Percentiles rank a stretch among this genome's conserved stretches.
These are phyloP conservation scores for Brachyopa scutellaris DNA, from an alignment of 2,888 invertebrate species.

Conservation along the genomic window DNA sequence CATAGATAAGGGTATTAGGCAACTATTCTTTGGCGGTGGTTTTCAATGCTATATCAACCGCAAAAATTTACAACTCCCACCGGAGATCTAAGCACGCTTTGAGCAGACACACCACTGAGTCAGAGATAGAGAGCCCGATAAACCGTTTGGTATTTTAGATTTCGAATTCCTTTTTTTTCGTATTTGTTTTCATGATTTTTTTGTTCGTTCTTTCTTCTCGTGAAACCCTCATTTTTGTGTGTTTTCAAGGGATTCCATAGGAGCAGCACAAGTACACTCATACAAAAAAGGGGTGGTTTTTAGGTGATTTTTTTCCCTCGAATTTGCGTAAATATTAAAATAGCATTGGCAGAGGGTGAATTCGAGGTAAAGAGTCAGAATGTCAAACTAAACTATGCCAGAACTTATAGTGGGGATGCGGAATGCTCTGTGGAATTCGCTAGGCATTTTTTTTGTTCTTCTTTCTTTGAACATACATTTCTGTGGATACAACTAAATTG, in stretches of 20 bases:
- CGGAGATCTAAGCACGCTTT: slow-evolving; percentile 65
- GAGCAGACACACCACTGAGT: slow-evolving; percentile 31
- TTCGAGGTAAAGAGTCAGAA: neutral
- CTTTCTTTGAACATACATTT: slow-evolving; percentile 27
- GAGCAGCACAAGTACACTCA: neutral
- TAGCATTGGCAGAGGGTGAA: neutral
- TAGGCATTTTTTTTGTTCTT: neutral
- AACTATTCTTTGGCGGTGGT: slow-evolving; percentile 68
- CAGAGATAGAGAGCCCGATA: slow-evolving; percentile 49
- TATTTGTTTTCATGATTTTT: slow-evolving; percentile 2
- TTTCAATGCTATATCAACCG: slow-evolving; percentile 72
- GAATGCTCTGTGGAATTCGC: slow-evolving; percentile 48
- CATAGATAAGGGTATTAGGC: slow-evolving; percentile 57
- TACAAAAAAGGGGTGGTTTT: slow-evolving; percentile 5
- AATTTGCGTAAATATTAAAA: slow-evolving; percentile 64
- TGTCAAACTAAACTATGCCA: slow-evolving; percentile 33
- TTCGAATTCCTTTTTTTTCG: slow-evolving; percentile 49
- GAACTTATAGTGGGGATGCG: slow-evolving; percentile 23
- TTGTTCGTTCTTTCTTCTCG: neutral
- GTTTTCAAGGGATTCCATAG: slow-evolving; percentile 20
- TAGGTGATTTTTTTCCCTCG: slow-evolving; percentile 35
- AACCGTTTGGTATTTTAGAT: slow-evolving; percentile 67
- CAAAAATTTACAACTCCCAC: slow-evolving; percentile 71
- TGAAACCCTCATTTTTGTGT: slow-evolving; percentile 30
- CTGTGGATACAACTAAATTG: slow-evolving; percentile 30